phyloP scores from a whole-genome alignment of 2,113 vertebrate species.

The Phoxinus phoxinus region DNA sequence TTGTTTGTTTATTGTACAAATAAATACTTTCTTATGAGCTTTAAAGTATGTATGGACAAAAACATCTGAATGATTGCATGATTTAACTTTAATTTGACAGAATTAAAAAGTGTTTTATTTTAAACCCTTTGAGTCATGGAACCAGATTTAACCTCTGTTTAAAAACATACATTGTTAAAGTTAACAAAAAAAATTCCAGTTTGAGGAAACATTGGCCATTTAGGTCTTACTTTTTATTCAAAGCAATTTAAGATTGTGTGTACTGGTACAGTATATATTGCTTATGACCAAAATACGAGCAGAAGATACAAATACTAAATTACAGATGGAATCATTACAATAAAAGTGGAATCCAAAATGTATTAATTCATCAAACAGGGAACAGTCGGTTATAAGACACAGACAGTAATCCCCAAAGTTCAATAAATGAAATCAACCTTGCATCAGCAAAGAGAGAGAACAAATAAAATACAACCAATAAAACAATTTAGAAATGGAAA shows the following conservation, averaged over 20 bases:
- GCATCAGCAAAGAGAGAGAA: neutral
- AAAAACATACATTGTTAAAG: no score
- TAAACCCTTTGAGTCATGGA: neutral
- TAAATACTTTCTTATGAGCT: neutral
- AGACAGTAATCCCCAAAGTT: constrained; percentile 9
- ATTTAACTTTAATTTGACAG: constrained; percentile 7
- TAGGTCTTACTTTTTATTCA: neutral
- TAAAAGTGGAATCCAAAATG: neutral
- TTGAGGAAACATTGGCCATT: neutral
- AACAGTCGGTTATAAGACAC: neutral
- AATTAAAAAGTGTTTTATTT: neutral
- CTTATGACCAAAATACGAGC: neutral
- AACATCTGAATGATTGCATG: neutral
- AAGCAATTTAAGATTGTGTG: neutral
- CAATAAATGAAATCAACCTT: constrained; percentile 12
- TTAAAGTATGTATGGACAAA: constrained; percentile 7
- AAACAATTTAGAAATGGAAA: constrained; percentile 4
- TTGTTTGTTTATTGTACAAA: constrained; percentile 3
- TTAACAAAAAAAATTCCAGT: neutral
- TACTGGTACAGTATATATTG: neutral
- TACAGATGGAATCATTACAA: neutral
- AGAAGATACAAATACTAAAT: neutral
- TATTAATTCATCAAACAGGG: neutral
- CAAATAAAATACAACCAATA: neutral
- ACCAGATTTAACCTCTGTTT: neutral